Evolutionary conservation across 2,888 invertebrate species (phyloP).

Genomic region (Drosophila dives): DNA sequence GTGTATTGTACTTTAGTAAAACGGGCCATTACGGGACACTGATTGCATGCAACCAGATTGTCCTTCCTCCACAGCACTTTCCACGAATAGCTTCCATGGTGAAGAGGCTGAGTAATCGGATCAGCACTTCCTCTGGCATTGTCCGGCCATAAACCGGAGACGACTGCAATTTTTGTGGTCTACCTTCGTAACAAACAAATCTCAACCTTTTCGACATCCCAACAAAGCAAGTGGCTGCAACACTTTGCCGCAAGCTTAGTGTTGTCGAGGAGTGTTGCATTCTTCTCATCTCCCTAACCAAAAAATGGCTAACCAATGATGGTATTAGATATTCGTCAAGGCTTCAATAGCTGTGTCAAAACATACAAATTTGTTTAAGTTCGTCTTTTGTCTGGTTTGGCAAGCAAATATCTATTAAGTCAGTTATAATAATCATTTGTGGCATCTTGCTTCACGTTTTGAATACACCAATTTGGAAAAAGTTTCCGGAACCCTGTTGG

Average conservation of each 20-base stretch:
- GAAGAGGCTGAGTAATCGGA: not conserved
- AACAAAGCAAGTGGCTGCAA: not conserved
- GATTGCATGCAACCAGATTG: not conserved
- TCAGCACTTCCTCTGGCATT: not conserved
- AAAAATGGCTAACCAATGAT: not conserved
- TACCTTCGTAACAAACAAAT: not conserved
- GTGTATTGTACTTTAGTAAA: not conserved
- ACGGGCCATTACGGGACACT: not conserved
- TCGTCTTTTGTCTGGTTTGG: not conserved
- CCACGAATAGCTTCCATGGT: not conserved
- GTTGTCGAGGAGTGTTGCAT: not conserved
- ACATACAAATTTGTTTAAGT: not conserved
- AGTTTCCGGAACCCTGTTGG: slow-evolving; percentile 30
- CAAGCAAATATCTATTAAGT: slow-evolving; percentile 16
- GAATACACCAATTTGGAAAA: slow-evolving; percentile 55
- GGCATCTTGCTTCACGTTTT: slow-evolving; percentile 6
- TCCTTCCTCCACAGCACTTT: not conserved
- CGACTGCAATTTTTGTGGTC: not conserved
- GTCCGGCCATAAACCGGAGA: not conserved
- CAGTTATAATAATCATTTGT: slow-evolving; percentile 14
- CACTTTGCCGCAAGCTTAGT: not conserved
- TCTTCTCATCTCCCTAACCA: not conserved
- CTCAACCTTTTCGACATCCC: not conserved
- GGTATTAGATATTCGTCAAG: not conserved
- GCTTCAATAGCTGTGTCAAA: not conserved